A percentile compares a stretch with the other conserved stretches of the same genome.
Conservation (phyloP, 2,888 invertebrate genomes). For the Lordiphosa fenestrarum region DNA sequence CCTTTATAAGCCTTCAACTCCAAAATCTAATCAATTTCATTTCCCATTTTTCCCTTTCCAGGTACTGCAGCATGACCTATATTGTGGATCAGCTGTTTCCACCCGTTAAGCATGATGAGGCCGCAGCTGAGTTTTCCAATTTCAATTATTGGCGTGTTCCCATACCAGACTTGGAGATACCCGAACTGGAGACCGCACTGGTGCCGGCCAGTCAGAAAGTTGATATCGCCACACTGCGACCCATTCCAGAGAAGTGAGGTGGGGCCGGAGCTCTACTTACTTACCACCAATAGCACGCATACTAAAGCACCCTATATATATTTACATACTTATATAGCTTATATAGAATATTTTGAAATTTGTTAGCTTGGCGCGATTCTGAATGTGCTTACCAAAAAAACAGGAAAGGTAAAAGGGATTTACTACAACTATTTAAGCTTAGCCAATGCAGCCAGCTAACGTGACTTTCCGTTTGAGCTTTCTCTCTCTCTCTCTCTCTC, state of each 20-base stretch:
- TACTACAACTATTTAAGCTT: conserved; percentile 14
- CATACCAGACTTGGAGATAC: conserved; percentile 82
- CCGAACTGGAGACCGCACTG: conserved; percentile 58
- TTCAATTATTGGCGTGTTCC: conserved; percentile 97
- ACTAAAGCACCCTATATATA: conserved; percentile 9
- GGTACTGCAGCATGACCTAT: conserved; percentile 96
- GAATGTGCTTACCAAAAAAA: conserved; percentile 35
- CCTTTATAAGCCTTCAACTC: no score
- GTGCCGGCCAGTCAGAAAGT: conserved; percentile 36
- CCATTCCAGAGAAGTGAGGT: conserved; percentile 79
- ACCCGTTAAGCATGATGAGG: conserved; percentile 85
- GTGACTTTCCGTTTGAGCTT: neutral
- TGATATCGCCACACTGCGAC: conserved; percentile 63
- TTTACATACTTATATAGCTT: conserved; percentile 17
- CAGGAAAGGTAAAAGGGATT: conserved; percentile 15
- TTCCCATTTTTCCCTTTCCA: conserved; percentile 81
- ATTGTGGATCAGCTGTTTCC: conserved; percentile 98
- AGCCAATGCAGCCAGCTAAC: conserved; percentile 14
- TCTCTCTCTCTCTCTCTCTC: no score
- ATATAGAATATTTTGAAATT: conserved; percentile 12
- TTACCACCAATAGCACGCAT: neutral
- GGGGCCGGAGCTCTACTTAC: conserved; percentile 1
- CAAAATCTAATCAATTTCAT: conserved; percentile 3
- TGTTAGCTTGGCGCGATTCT: conserved; percentile 25
- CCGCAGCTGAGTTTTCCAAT: conserved; percentile 87